A percentile compares a stretch with the other conserved stretches of the same genome.
Conservation (phyloP, 2,888 invertebrate species). For the Plebejus argus region DNA sequence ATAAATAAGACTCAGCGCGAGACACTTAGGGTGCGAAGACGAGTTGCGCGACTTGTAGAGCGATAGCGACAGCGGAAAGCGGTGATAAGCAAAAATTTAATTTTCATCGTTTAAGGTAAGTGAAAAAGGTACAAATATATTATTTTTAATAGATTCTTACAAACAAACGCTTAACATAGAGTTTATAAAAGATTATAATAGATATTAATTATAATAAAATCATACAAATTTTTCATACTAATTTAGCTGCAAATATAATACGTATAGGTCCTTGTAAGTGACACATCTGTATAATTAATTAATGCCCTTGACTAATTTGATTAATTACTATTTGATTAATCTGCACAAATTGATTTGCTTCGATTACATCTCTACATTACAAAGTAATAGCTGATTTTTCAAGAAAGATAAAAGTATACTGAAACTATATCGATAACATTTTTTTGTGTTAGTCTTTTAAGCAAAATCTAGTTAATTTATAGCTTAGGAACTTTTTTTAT, state of each 20-base stretch:
- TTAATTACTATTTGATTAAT: background rate
- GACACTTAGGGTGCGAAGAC: slow-evolving; percentile 27
- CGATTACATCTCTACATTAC: background rate
- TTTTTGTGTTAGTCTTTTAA: too few relatives aligned
- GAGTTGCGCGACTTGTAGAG: background rate
- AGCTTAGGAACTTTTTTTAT: too few relatives aligned
- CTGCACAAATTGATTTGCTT: background rate
- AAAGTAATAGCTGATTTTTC: too few relatives aligned
- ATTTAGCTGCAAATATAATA: too few relatives aligned
- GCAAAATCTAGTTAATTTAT: too few relatives aligned
- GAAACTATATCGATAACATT: too few relatives aligned
- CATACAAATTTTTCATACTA: too few relatives aligned
- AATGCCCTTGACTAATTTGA: background rate
- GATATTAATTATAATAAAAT: background rate
- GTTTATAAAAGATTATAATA: background rate
- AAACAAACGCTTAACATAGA: too few relatives aligned
- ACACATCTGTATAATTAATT: background rate
- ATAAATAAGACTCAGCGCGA: slow-evolving; percentile 37
- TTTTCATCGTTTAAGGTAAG: background rate
- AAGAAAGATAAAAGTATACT: too few relatives aligned
- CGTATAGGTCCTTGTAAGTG: background rate
- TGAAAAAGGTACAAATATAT: too few relatives aligned
- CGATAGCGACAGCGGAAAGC: background rate
- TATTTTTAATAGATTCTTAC: too few relatives aligned
- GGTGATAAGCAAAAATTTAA: background rate